Conservation (phyloP, 2,113 vertebrate genomes). For the Noctilio leporinus region DNA sequence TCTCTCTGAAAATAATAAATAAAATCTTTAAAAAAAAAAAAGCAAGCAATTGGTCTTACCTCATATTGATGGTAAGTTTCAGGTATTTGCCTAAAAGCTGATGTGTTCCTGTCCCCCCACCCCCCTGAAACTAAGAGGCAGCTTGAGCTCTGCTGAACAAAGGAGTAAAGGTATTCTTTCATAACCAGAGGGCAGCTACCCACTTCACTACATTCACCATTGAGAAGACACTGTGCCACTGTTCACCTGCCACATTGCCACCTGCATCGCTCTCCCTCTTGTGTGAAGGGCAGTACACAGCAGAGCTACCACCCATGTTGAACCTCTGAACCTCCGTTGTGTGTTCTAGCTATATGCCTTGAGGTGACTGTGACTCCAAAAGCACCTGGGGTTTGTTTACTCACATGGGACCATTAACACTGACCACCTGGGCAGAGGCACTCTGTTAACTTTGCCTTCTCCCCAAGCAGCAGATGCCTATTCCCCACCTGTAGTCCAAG, state of each 20-base stretch:
- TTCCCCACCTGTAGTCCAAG: not conserved
- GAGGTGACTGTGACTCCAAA: not conserved
- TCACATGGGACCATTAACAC: not conserved
- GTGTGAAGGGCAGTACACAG: fast-evolving
- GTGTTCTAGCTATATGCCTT: not conserved
- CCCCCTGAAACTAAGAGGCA: not conserved
- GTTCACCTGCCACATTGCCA: not conserved
- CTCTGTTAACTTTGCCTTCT: not conserved
- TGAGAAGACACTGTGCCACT: not conserved
- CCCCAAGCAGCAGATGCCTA: not conserved
- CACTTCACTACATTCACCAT: not conserved
- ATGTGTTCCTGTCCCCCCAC: not conserved
- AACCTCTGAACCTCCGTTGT: fast-evolving
- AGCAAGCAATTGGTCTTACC: not conserved
- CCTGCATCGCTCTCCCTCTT: not conserved
- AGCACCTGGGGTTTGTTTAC: not conserved
- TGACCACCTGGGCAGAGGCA: not conserved
- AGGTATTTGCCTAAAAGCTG: not conserved
- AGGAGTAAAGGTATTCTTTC: not conserved
- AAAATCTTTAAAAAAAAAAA: too few species aligned
- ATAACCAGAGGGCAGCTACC: not conserved
- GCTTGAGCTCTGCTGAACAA: not conserved
- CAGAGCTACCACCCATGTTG: not conserved
- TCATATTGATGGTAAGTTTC: not conserved
- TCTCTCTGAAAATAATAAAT: too few species aligned